These are phyloP conservation scores for Lingula anatina DNA, from an alignment of 2,888 invertebrate genomes.

Conservation along the genomic window DNA sequence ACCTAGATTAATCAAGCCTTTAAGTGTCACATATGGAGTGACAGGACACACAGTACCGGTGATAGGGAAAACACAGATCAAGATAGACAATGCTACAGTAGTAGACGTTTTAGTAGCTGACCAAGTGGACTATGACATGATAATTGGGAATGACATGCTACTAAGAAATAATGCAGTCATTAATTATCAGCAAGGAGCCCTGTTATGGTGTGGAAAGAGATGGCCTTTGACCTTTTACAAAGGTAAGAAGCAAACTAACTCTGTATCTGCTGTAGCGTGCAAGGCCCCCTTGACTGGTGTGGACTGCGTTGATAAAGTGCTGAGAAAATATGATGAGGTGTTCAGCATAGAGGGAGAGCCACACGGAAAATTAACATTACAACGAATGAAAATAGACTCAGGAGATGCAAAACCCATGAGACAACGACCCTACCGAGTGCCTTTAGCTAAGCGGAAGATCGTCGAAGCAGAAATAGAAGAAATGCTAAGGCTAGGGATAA, in stretches of 20 bases:
- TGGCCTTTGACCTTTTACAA: too few species aligned
- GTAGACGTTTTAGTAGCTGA: background rate
- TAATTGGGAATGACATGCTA: background rate
- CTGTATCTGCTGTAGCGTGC: too few species aligned
- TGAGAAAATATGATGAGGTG: background rate
- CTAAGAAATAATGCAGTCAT: background rate
- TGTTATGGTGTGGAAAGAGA: background rate
- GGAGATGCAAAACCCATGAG: constrained; percentile 1
- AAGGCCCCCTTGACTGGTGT: too few species aligned
- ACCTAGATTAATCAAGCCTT: background rate
- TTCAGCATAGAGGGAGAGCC: background rate
- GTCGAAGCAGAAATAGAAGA: background rate
- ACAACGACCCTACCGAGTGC: background rate
- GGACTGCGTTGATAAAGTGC: background rate
- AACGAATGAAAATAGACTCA: background rate
- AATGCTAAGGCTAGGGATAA: background rate
- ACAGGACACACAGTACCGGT: background rate
- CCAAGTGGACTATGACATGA: background rate
- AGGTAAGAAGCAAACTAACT: too few species aligned
- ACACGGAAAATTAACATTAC: background rate
- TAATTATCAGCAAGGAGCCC: background rate
- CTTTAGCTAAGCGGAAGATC: background rate
- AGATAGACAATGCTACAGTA: background rate
- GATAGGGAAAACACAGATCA: background rate
- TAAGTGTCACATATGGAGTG: background rate